Base-by-base conservation (phyloP, 2,888 invertebrate species). In the Diogma glabrata region DNA sequence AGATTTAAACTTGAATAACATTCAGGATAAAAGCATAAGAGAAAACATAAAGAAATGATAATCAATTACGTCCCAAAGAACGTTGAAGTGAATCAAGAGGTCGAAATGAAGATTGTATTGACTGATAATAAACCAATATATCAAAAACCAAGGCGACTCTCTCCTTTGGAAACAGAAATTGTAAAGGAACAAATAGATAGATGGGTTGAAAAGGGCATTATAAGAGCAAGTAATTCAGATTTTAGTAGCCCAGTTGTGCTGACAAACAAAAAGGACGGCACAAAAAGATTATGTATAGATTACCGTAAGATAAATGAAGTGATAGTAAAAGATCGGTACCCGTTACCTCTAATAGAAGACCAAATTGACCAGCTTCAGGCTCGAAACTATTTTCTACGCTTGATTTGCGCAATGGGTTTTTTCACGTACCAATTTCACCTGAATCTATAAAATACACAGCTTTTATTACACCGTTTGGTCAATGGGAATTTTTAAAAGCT, bases 361-460 rank as follows among this genome's bases (percentile, higher is more conserved):
- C 59, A 59, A 46, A 24, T 66, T 4, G 59, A 63, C 24, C 53
- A 57, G 28, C 52, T 64, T 3, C 57, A 59, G 59, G 59, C 6
- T 60, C 60, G 7, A 57, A 49, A 9, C 59, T 53, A 36, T 64
- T 64, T 40, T 63, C 56, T 4, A 59, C 61, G 7, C 52, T 64
- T 4, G 62, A 63, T 47, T 47, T 66, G 3, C 57, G 59, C 4
- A 63, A 62, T 22, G 64, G 63, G 0, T 65, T 64, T 53, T 65
- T 65, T 36, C 65, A 67, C 50, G 60, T 67, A 0, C 56, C 57
- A 4, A 52, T 67, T 19, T 52, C 60, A 8, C 48, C 59, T 23
- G 49, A 50, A 6, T 58, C 60, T 16, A 51, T 52, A 22, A 58
- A 61, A 43, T 59, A 60, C 22, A 66, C 64, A 0, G 60, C 63